Evolutionary conservation across 2,888 invertebrate genomes (phyloP).

Genomic region (Crematogaster levior): DNA sequence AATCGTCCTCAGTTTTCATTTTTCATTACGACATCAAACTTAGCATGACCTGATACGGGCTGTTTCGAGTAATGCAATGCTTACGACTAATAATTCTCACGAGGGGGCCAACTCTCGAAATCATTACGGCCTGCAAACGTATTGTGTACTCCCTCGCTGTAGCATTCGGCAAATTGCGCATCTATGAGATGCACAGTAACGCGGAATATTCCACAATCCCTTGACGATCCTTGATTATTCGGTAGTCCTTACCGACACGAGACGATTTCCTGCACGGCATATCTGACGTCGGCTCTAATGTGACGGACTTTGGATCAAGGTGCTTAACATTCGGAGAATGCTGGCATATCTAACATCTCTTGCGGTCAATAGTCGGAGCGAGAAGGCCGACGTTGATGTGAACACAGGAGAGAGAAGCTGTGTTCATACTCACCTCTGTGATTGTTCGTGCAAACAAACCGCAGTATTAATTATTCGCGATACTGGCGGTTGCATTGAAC

Average conservation of each 20-base stretch:
- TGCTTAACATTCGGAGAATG: slow-evolving; percentile 68
- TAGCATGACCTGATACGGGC: slow-evolving; percentile 17
- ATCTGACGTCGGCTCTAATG: slow-evolving; percentile 59
- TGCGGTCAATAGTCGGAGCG: slow-evolving; percentile 67
- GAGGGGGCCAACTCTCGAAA: slow-evolving; percentile 40
- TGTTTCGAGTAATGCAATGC: slow-evolving; percentile 27
- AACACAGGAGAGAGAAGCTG: slow-evolving; percentile 21
- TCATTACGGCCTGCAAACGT: slow-evolving; percentile 51
- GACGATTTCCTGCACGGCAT: slow-evolving; percentile 63
- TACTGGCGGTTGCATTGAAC: slow-evolving; percentile 72
- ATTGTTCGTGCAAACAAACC: slow-evolving; percentile 79
- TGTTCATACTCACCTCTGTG: slow-evolving; percentile 61
- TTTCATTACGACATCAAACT: slow-evolving; percentile 14
- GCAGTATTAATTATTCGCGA: slow-evolving; percentile 81
- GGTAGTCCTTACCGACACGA: slow-evolving; percentile 55
- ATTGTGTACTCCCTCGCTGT: slow-evolving; percentile 43
- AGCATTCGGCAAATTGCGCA: slow-evolving; percentile 49
- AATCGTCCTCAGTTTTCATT: neutral
- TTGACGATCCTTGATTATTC: slow-evolving; percentile 70
- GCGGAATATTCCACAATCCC: slow-evolving; percentile 47
- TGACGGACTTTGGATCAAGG: slow-evolving; percentile 62
- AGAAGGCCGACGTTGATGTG: slow-evolving; percentile 42
- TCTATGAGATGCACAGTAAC: slow-evolving; percentile 20
- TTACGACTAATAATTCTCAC: slow-evolving; percentile 48
- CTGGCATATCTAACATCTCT: slow-evolving; percentile 57